Evolutionary conservation across 2,888 invertebrate species (phyloP).

Genomic region (Agrenia bidenticulata): DNA sequence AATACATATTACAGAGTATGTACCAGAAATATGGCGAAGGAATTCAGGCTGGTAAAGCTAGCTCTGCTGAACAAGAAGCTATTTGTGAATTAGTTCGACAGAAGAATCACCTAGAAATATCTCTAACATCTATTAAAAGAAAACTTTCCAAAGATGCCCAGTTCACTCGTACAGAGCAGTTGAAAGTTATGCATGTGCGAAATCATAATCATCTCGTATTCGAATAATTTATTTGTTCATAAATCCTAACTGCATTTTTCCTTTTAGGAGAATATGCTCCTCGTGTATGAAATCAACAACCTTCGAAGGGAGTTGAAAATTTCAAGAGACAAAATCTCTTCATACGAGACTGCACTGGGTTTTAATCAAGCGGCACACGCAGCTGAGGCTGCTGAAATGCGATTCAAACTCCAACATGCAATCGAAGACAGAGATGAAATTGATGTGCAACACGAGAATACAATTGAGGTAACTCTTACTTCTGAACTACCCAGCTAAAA

Average conservation of each 20-base stretch:
- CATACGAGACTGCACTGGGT: slow-evolving; percentile 72
- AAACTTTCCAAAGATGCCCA: slow-evolving; percentile 59
- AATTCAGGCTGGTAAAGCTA: slow-evolving; percentile 44
- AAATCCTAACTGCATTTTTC: background rate
- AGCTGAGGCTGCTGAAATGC: slow-evolving; percentile 48
- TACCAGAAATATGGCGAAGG: slow-evolving; percentile 50
- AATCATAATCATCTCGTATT: background rate
- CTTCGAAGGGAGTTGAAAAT: slow-evolving; percentile 69
- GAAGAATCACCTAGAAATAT: slow-evolving; percentile 75
- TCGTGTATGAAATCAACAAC: slow-evolving; percentile 75
- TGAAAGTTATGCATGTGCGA: slow-evolving; percentile 67
- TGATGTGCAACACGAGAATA: slow-evolving; percentile 44
- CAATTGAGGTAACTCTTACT: slow-evolving; percentile 47
- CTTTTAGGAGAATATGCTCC: slow-evolving; percentile 70
- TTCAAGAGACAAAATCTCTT: slow-evolving; percentile 66
- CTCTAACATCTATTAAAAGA: slow-evolving; percentile 62
- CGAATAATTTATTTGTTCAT: background rate
- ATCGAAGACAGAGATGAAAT: slow-evolving; percentile 51
- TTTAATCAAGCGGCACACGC: slow-evolving; percentile 56
- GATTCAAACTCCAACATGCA: slow-evolving; percentile 45
- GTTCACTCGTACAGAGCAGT: slow-evolving; percentile 61
- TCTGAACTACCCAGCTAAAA: too few species aligned
- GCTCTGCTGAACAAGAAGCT: slow-evolving; percentile 50
- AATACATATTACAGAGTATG: slow-evolving; percentile 31
- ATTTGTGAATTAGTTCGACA: slow-evolving; percentile 68